phyloP scores from a whole-genome alignment of 1,140 invertebrate genomes.

The Eueides isabella region DNA sequence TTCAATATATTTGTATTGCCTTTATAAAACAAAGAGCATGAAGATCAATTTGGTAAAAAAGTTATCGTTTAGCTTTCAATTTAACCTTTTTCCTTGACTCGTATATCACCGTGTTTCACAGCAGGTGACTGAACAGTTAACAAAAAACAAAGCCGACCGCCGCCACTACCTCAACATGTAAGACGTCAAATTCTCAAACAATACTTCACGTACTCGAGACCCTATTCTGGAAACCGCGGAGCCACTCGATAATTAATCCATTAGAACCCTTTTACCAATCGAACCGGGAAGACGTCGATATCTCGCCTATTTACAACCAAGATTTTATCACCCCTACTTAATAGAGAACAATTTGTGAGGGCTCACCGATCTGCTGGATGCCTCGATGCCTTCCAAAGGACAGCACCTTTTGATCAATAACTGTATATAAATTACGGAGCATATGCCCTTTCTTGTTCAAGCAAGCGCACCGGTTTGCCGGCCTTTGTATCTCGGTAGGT shows the following conservation, averaged over 20 bases:
- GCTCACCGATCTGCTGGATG: conserved; percentile 62
- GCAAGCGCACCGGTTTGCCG: conserved; percentile 64
- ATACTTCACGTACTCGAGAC: conserved; percentile 29
- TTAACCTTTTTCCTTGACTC: conserved; percentile 33
- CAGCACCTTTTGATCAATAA: conserved; percentile 80
- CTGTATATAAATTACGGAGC: conserved; percentile 78
- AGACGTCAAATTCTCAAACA: conserved; percentile 30
- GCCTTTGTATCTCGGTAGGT: conserved; percentile 62
- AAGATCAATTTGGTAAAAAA: conserved; percentile 28
- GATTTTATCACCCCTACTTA: conserved; percentile 72
- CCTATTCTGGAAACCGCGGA: conserved; percentile 41
- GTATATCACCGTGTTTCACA: conserved; percentile 37
- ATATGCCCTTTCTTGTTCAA: conserved; percentile 77
- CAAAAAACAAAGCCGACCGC: conserved; percentile 40
- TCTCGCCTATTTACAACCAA: conserved; percentile 51
- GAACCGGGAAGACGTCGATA: conserved; percentile 53
- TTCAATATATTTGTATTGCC: conserved; percentile 13
- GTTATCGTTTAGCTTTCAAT: conserved; percentile 33
- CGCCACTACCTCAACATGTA: conserved; percentile 33
- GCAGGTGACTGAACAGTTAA: conserved; percentile 33
- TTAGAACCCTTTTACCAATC: conserved; percentile 53
- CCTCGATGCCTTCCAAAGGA: conserved; percentile 75
- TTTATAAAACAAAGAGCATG: conserved; percentile 24
- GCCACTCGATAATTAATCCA: conserved; percentile 54
- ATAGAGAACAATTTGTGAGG: conserved; percentile 69